A percentile compares a stretch with the other conserved stretches of the same genome.
Conservation (phyloP, 2,888 invertebrate species). For the Folsomia candida region DNA sequence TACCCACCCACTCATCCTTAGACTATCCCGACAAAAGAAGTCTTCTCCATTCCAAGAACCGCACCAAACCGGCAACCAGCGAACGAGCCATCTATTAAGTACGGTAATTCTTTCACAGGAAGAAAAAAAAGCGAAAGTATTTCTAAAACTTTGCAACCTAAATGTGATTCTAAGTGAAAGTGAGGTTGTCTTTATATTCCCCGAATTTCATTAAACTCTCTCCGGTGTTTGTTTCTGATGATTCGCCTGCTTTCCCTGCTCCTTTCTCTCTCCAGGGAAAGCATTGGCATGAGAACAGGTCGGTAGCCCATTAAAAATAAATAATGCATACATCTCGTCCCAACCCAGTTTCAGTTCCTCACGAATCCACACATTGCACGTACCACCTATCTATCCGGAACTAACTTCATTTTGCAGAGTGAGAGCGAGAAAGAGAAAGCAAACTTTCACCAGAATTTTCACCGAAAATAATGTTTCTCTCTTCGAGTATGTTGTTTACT, state of each 20-base stretch:
- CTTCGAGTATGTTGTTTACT: no score
- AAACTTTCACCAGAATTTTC: not conserved
- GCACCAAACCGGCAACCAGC: no score
- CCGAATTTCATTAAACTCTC: conserved; percentile 1
- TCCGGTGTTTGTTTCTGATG: no score
- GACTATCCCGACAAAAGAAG: no score
- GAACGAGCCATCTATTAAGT: no score
- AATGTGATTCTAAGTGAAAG: not conserved
- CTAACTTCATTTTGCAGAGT: not conserved
- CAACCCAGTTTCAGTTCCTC: not conserved
- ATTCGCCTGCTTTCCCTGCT: no score
- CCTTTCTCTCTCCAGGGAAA: not conserved
- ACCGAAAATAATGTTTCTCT: no score
- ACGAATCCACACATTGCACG: not conserved
- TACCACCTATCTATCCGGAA: not conserved
- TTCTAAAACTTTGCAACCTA: no score
- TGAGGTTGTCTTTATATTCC: not conserved
- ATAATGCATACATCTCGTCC: conserved; percentile 2
- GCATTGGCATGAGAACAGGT: conserved; percentile 20
- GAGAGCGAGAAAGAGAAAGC: not conserved
- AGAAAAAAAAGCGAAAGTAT: not conserved
- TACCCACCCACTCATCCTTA: no score
- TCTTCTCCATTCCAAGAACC: no score
- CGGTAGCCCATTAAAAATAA: conserved; percentile 20
- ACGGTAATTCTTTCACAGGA: no score